Evolutionary conservation across 92 coral and sea anemone genomes (phyloP).

Genomic region (Epizoanthus stellaris): DNA sequence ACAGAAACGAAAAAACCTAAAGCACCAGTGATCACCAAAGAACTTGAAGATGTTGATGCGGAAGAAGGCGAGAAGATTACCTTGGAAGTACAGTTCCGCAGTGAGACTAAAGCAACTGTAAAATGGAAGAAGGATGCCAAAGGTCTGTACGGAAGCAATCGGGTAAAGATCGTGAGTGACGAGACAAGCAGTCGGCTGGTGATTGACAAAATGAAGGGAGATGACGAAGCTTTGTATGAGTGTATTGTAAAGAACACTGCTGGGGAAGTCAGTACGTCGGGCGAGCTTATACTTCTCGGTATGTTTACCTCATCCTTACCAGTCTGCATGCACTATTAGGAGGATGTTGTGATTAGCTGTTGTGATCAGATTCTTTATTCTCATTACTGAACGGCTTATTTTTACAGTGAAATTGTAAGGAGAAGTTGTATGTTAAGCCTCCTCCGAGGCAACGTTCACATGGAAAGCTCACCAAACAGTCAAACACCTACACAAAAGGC

Average conservation of each 20-base stretch:
- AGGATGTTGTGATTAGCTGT: too few species aligned
- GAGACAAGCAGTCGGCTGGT: conserved; percentile 53
- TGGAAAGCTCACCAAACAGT: too few species aligned
- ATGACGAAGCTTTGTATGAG: conserved; percentile 90
- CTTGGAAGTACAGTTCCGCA: conserved; percentile 50
- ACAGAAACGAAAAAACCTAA: conserved; percentile 49
- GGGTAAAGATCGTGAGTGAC: conserved; percentile 44
- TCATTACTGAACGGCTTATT: too few species aligned
- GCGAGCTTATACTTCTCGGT: conserved; percentile 85
- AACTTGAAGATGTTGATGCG: conserved; percentile 73
- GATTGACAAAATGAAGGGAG: conserved; percentile 62
- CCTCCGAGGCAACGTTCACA: too few species aligned
- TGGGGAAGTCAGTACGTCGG: conserved; percentile 79
- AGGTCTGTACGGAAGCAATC: conserved; percentile 35
- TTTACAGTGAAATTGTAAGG: too few species aligned
- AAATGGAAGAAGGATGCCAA: conserved; percentile 72
- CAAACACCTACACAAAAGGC: too few species aligned
- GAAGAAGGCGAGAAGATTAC: conserved; percentile 66
- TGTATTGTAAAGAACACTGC: conserved; percentile 89
- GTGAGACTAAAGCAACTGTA: conserved; percentile 56
- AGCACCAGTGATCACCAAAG: conserved; percentile 80
- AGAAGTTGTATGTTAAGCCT: too few species aligned
- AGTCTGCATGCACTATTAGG: neutral
- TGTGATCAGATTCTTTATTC: too few species aligned
- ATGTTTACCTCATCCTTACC: neutral